Conservation (phyloP, 2,797 vertebrate genomes). For the Hypotaenidia okinawae region DNA sequence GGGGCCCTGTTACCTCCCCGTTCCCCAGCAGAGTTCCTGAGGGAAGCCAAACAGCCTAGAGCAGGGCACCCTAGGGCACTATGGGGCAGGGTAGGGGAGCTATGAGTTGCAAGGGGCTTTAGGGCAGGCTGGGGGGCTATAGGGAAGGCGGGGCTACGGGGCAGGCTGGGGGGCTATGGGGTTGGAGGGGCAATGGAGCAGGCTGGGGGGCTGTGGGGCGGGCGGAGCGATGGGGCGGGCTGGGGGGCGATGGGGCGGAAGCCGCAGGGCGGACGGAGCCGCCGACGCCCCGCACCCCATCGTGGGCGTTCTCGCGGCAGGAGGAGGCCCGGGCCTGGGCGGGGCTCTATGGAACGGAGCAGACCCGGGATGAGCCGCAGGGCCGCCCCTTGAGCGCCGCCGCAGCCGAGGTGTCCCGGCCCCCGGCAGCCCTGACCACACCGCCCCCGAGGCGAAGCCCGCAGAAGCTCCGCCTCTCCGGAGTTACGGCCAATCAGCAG, state of each 20-base stretch:
- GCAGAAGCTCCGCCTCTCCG: rapidly evolving
- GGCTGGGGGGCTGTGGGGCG: not conserved
- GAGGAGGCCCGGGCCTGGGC: not conserved
- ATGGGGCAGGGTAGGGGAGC: not conserved
- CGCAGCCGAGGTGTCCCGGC: not conserved
- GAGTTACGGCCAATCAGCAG: not conserved
- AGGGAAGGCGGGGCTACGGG: too few species aligned
- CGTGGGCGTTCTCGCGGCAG: not conserved
- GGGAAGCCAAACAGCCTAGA: too few species aligned
- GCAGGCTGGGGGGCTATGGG: not conserved
- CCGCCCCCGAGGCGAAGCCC: not conserved
- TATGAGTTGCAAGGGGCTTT: too few species aligned
- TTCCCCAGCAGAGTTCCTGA: too few species aligned
- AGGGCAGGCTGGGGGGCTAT: not conserved
- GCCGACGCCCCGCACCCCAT: not conserved
- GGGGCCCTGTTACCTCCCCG: not conserved
- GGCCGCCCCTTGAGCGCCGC: not conserved
- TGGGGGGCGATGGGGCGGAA: not conserved
- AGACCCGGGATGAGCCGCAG: rapidly evolving
- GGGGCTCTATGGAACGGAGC: too few species aligned
- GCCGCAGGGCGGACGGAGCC: not conserved
- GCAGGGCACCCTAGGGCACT: not conserved
- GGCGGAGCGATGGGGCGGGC: not conserved
- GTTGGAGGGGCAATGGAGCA: too few species aligned
- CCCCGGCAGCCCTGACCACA: not conserved